Percentiles rank a stretch among this genome's conserved stretches.
These are phyloP conservation scores for Lerema accius DNA, from an alignment of 1,140 invertebrate genomes.

Conservation along the genomic window DNA sequence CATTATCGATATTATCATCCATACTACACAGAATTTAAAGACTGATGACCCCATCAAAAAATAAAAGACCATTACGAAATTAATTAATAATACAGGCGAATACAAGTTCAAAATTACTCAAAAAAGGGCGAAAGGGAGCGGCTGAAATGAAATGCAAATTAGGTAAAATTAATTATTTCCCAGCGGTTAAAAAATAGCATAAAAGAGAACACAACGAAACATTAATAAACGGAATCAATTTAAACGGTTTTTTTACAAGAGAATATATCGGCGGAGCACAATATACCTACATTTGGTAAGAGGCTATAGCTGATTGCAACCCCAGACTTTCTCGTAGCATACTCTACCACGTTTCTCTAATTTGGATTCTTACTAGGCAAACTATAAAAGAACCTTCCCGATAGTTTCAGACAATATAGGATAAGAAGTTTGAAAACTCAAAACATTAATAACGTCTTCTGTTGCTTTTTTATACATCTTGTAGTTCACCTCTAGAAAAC, in stretches of 20 bases:
- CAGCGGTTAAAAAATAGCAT: constrained; percentile 64
- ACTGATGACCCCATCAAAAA: constrained; percentile 28
- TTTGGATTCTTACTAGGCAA: too few relatives aligned
- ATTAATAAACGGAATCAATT: constrained; percentile 59
- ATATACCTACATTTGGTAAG: neutral
- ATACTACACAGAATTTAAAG: too few relatives aligned
- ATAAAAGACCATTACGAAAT: constrained; percentile 35
- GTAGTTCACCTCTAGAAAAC: too few relatives aligned
- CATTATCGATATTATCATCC: too few relatives aligned
- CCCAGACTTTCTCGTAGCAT: too few relatives aligned
- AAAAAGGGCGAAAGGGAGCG: constrained; percentile 56
- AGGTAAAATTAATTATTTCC: constrained; percentile 73
- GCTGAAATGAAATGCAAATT: constrained; percentile 72
- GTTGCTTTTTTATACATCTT: too few relatives aligned
- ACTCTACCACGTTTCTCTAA: too few relatives aligned
- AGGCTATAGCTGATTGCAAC: too few relatives aligned
- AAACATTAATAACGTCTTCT: too few relatives aligned
- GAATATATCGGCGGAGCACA: neutral
- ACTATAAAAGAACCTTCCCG: too few relatives aligned
- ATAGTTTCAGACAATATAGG: too few relatives aligned
- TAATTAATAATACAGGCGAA: constrained; percentile 45
- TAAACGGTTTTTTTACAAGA: neutral
- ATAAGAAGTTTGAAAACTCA: too few relatives aligned
- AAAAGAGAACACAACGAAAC: constrained; percentile 52
- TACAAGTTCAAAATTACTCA: constrained; percentile 48